Conservation (phyloP, 1,140 invertebrate genomes). For the Yoshiicerus persimilis region DNA sequence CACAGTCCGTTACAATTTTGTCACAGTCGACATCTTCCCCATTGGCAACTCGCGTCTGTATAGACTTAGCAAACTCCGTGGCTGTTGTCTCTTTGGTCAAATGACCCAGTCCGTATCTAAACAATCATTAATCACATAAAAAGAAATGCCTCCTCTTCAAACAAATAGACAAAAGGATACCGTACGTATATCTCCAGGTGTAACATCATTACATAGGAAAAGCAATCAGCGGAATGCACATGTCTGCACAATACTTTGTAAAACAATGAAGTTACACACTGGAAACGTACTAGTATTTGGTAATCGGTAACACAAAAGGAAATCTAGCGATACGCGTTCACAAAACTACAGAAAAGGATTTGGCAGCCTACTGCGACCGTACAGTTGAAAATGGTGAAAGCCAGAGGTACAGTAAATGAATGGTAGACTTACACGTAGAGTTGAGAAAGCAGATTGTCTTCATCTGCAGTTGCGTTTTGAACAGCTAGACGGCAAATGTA, state of each 20-base stretch:
- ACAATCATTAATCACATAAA: background rate
- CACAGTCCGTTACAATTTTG: constrained; percentile 38
- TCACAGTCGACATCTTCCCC: constrained; percentile 48
- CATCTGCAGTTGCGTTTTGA: constrained; percentile 37
- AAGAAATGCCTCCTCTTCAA: background rate
- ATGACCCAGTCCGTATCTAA: constrained; percentile 42
- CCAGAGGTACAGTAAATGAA: too few species aligned
- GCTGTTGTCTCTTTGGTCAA: constrained; percentile 32
- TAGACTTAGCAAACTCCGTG: constrained; percentile 32
- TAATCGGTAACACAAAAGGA: too few species aligned
- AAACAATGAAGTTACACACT: too few species aligned
- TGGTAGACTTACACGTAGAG: constrained; percentile 43
- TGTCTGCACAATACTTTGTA: too few species aligned
- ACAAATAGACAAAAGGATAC: background rate
- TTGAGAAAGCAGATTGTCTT: constrained; percentile 34
- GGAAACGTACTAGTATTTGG: too few species aligned
- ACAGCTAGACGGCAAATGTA: constrained; percentile 45
- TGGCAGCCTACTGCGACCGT: too few species aligned
- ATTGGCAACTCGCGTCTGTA: constrained; percentile 35
- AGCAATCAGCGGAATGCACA: background rate
- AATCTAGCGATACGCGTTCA: too few species aligned
- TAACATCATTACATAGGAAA: background rate
- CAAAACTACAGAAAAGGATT: too few species aligned
- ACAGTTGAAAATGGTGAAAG: background rate
- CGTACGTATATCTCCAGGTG: background rate